Conservation (phyloP, 2,113 vertebrate genomes). For the Sardina pilchardus region DNA sequence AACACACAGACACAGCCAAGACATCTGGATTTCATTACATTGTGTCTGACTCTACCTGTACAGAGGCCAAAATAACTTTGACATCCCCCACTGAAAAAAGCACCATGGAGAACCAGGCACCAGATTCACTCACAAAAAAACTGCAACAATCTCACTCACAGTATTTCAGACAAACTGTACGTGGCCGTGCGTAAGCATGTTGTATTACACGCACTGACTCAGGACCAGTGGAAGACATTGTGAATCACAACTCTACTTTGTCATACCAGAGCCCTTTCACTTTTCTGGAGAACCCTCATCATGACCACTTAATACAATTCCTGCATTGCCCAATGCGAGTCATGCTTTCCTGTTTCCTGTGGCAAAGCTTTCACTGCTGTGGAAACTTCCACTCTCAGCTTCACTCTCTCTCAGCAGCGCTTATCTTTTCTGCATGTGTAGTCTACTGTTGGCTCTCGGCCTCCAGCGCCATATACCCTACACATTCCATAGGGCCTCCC, state of each 20-base stretch:
- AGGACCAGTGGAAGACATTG: background rate
- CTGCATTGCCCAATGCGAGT: background rate
- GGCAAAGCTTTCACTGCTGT: background rate
- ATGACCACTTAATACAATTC: background rate
- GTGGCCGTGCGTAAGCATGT: background rate
- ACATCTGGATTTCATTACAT: background rate
- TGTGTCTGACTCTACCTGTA: background rate
- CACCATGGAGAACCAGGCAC: background rate
- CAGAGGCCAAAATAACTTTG: background rate
- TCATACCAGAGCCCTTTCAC: background rate
- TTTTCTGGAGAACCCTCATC: background rate
- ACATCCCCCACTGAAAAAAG: background rate
- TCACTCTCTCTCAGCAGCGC: background rate
- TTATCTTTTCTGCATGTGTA: background rate
- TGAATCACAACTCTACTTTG: background rate
- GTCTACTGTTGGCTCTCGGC: background rate
- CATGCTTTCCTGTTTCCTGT: background rate
- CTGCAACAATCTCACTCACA: background rate
- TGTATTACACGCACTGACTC: conserved; percentile 6
- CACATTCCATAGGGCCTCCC: background rate
- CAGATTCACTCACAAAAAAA: background rate
- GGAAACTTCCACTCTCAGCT: background rate
- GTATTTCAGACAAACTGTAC: background rate
- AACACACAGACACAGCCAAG: background rate
- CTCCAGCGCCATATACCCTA: background rate